Base-by-base conservation (phyloP, 2,113 vertebrate species). In the Peromyscus maniculatus region DNA sequence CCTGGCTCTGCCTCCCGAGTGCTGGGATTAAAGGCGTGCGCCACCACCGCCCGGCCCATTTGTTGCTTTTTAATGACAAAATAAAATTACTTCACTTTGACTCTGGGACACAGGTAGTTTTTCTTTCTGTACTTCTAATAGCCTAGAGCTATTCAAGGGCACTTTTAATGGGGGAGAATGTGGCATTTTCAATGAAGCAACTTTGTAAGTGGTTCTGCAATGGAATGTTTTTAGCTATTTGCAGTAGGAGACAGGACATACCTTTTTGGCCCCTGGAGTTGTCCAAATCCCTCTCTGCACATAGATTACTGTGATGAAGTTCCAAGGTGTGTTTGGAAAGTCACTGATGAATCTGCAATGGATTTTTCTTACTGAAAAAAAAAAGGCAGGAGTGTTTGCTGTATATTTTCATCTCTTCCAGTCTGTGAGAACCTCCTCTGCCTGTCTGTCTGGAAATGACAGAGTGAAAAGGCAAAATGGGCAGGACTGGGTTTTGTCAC, bases 61-160 rank as follows among this genome's bases (percentile, higher is more conserved):
- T 83, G 62, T 75, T 88, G 36, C 84, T 77, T 87, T 66, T 82
- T 93, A 77, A 87, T 91, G 59, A n/a, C 72, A 93, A 89, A 93
- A 46, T 75, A 36, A 89, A 91, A 86, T 94, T 69, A 57, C 74
- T 91, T 93, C 64, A 59, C 31, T 75, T 33, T 55, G 57, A 79
- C 59, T 92, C 43, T 26, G 8, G 21, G 22, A 84, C 36, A 11
- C 66, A 31, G 16, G 52, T 43, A 24, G 55, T n/a, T 90, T 89
- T n/a, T 89, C 43, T 91, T 94, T 75, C 55, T 91, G 4, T 49
- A 13, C 28, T 72, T 96, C 86, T 97, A 31, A 91, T 89, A 91
- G 28, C 9, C 64, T 75, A 52, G 36, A 21, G 74, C 22, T 75
- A 71, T 91, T 88, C 90, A 77, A 95, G 24, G 80, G 2, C 43